Evolutionary conservation across 2,113 vertebrate species (phyloP).

Genomic region (Elachura formosa): DNA sequence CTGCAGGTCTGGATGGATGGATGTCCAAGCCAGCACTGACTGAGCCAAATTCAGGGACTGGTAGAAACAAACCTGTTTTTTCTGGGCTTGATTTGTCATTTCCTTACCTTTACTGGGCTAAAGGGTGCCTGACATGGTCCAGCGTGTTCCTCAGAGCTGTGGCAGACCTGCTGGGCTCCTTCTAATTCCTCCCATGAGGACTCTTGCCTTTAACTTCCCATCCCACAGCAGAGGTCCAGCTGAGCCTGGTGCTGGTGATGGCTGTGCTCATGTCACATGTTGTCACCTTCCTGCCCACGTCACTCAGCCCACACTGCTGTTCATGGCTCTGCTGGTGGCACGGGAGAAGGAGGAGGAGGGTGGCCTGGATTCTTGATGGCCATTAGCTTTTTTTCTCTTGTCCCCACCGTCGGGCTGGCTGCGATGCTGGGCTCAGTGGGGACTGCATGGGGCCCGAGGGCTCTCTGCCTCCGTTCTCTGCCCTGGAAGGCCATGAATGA

Average conservation of each 20-base stretch:
- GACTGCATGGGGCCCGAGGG: accelerated
- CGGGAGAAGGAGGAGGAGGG: accelerated
- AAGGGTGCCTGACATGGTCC: no score
- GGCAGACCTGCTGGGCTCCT: neutral
- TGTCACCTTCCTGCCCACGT: neutral
- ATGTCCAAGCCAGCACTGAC: accelerated
- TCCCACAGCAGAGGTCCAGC: neutral
- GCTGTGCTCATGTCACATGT: neutral
- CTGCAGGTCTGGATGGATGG: neutral
- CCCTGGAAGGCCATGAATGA: neutral
- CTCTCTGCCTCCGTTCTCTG: neutral
- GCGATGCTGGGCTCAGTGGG: accelerated
- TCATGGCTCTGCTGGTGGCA: neutral
- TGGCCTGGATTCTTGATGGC: neutral
- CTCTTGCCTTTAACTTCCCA: neutral
- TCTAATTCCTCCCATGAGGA: accelerated
- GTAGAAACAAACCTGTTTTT: neutral
- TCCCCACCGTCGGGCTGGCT: neutral
- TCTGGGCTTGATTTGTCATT: neutral
- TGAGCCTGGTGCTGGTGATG: accelerated
- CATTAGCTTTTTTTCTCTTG: neutral
- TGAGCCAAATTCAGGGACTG: neutral
- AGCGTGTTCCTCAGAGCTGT: accelerated
- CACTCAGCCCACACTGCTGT: neutral
- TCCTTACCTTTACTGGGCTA: neutral